Evolutionary conservation across 2,113 vertebrate genomes (phyloP), one percentile per base, ranked within the genome.

Genomic region (Datnioides undecimradiatus): DNA sequence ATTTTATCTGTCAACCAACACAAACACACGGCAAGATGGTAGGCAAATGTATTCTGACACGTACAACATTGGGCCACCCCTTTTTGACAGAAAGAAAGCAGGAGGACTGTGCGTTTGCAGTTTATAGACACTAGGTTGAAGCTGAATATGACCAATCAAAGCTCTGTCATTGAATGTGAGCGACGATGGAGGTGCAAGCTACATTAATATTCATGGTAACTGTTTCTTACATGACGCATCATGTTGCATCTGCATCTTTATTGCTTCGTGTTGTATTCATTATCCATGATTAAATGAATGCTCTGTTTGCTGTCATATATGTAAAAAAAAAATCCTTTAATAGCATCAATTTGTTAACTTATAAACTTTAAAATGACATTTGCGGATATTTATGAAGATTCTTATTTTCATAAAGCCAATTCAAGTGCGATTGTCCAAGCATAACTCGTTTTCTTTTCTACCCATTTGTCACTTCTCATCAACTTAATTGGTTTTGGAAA

Each of bases 1-100:
- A 43, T 84, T 55, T 46, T 57, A 67, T 64, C 66, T 72, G 70
- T 79, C 76, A 57, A 31, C 60, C 51, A 64, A 52, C 40, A 41
- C 4, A 1, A 38, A 49, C 27, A 41, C 60, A 64, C 41, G 19
- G 25, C 3, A 29, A 45, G 45, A 45, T 13, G 19, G 12, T 58
- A 87, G 87, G 87, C 78, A 84, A 87, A 89, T 84, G 21, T 80
- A 68, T 62, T 67, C 67, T 59, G 48, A 43, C 67, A 31, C 49
- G 52, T 14, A n/a, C 49, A 76, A 29, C 55, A n/a, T 4, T 8
- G 38, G 80, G 65, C 73, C 66, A 16, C 63, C 80, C 31, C 40
- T 45, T 64, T 13, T 5, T 87, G 90, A 90, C 84, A 91, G 88
- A 90, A 90, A 38, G 76, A 76, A 82, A 90, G 65, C 87, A 83